Conservation (phyloP, 2,797 vertebrate species). For the Manis pentadactyla region DNA sequence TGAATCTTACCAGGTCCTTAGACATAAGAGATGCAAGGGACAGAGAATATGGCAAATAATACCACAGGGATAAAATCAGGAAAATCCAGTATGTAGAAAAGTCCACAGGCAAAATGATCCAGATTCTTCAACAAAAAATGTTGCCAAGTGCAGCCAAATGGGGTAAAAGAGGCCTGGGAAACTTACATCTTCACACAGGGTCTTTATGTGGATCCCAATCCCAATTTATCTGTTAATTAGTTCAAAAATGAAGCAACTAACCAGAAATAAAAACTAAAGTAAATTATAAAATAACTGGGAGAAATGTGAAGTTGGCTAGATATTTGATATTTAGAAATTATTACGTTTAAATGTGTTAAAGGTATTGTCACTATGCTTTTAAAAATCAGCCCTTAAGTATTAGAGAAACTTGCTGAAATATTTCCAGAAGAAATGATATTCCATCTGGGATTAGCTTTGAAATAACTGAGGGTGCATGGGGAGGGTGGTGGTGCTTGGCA, state of each 20-base stretch:
- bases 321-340: neutral
- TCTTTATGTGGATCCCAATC: neutral
- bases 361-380: neutral
- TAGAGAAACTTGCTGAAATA: neutral
- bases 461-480: neutral
- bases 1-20: neutral
- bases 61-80: neutral
- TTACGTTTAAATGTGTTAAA: neutral
- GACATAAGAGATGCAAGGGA: neutral
- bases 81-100: neutral
- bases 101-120: neutral
- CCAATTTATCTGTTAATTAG: neutral
- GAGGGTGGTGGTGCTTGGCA: accelerated
- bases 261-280: neutral
- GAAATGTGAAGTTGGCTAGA: neutral
- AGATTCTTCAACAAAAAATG: neutral
- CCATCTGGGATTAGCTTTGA: neutral
- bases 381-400: neutral
- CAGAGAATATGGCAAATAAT: neutral
- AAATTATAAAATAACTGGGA: neutral
- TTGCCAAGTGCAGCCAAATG: neutral
- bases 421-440: neutral
- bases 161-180: neutral
- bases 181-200: neutral
- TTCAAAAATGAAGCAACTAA: neutral